phyloP scores from a whole-genome alignment of 1,140 invertebrate genomes.

The Drosophila baimaii region DNA sequence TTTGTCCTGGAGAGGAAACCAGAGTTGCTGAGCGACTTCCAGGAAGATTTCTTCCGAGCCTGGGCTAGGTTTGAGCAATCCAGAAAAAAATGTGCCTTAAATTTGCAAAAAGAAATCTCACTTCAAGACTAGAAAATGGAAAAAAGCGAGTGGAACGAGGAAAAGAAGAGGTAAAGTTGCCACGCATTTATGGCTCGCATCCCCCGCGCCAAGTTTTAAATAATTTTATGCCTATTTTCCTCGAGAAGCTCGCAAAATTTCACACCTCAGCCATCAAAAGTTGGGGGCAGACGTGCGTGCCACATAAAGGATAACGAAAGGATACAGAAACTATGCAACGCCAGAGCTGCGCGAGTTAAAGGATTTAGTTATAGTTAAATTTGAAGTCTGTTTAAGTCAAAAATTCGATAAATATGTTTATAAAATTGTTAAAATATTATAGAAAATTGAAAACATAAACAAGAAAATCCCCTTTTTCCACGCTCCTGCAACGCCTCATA shows the following conservation, averaged over 20 bases:
- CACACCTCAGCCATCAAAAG: slow-evolving; percentile 70
- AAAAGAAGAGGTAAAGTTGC: neutral
- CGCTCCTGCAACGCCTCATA: slow-evolving; percentile 29
- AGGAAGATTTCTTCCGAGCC: slow-evolving; percentile 19
- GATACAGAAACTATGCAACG: slow-evolving; percentile 14
- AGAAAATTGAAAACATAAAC: neutral
- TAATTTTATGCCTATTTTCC: slow-evolving; percentile 75
- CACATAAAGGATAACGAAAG: slow-evolving; percentile 24
- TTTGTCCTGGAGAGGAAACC: neutral
- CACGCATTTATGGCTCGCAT: slow-evolving; percentile 11
- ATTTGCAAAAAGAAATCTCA: neutral
- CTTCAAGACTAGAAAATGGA: neutral
- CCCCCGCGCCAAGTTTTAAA: slow-evolving; percentile 36
- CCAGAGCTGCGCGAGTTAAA: slow-evolving; percentile 4
- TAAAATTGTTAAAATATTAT: neutral
- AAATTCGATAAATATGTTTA: neutral
- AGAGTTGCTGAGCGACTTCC: slow-evolving; percentile 9
- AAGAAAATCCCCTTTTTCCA: neutral
- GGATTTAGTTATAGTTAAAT: neutral
- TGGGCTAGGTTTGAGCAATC: neutral
- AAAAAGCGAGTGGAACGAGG: neutral
- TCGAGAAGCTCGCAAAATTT: slow-evolving; percentile 53
- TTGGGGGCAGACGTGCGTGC: slow-evolving; percentile 48
- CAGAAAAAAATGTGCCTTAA: neutral
- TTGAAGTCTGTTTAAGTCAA: neutral